phyloP scores from a whole-genome alignment of 2,113 vertebrate genomes.

The Lasiurus borealis region DNA sequence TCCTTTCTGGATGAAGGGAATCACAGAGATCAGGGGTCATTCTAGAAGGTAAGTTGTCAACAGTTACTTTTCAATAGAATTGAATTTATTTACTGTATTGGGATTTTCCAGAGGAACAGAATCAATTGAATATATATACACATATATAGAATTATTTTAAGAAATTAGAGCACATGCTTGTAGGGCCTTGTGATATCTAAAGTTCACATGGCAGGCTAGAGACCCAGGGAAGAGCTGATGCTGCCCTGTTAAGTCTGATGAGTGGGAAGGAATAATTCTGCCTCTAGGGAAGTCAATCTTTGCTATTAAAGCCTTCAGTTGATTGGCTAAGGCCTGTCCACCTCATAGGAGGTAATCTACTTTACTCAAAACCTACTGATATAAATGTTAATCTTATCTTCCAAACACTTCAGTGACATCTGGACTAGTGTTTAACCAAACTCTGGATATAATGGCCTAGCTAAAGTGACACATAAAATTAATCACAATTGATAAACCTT shows the following conservation, averaged over 20 bases:
- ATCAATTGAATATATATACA: not conserved
- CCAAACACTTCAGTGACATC: too few relatives aligned
- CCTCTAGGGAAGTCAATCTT: not conserved
- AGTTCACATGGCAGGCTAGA: not conserved
- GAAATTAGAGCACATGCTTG: not conserved
- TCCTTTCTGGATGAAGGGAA: not conserved
- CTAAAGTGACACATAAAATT: too few relatives aligned
- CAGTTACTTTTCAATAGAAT: not conserved
- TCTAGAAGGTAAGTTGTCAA: not conserved
- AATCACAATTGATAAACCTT: not conserved
- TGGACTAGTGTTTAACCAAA: too few relatives aligned
- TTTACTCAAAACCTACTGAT: too few relatives aligned
- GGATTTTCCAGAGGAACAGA: not conserved
- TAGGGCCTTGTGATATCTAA: not conserved
- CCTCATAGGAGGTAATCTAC: too few relatives aligned
- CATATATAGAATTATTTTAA: not conserved
- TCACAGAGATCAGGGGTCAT: not conserved
- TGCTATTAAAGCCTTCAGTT: not conserved
- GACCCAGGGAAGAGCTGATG: not conserved
- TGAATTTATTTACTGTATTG: too few relatives aligned
- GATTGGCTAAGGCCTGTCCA: too few relatives aligned
- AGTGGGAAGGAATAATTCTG: not conserved
- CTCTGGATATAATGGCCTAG: too few relatives aligned
- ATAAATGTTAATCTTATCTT: too few relatives aligned
- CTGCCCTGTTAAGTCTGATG: not conserved